Base-by-base conservation (phyloP, 2,888 invertebrate species). In the Caenorhabditis panamensis region DNA sequence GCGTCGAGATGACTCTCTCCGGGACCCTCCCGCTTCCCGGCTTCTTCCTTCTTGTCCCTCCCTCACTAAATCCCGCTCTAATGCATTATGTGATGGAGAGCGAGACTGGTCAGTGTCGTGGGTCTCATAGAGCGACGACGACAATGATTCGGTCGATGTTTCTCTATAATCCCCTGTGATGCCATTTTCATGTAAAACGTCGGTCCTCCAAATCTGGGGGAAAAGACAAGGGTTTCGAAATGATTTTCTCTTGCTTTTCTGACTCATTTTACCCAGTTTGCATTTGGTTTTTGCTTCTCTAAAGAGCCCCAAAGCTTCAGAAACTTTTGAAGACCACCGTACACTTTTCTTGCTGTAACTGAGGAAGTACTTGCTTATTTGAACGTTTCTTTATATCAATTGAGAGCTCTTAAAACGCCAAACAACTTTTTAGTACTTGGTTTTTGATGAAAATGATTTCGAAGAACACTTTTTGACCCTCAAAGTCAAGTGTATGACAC, bases 71-170 rank as follows among this genome's bases (percentile, higher is more conserved):
- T 62, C 71, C 71, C 47, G 28, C 59, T 69, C 54, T 71, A 71
- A 71, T 71, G 71, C 62, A 71, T 71, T 71, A 71, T 71, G 62
- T 71, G 71, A 71, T 71, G 71, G 62, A 51, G 59, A 47, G 5
- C 44, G 22, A 44, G 44, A 20, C 26, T 53, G 71, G 71, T 62
- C 71, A 53, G 49, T 61, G 49, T 59, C 41, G 56, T 56, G 61
- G 58, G 4, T 22, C 49, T 6, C 6, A 44, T n/a, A 44, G 13
- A 13, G 9, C 31, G 31, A 31, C 31, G 41, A 9, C 41, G 41
- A 41, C 41, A 3, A 44, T 16, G 49, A 49, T 49, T 54, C 54
- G 28, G 24, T 9, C 16, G 26, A 24, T 20, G 59, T 71, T 71
- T 67, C 59, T 11, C 67, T 63, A 62, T 71, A 71, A 71, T 71